Evolutionary conservation across 2,797 vertebrate genomes (phyloP), one percentile per base, ranked within the genome.

Genomic region (Oceanodroma leucorhoa): DNA sequence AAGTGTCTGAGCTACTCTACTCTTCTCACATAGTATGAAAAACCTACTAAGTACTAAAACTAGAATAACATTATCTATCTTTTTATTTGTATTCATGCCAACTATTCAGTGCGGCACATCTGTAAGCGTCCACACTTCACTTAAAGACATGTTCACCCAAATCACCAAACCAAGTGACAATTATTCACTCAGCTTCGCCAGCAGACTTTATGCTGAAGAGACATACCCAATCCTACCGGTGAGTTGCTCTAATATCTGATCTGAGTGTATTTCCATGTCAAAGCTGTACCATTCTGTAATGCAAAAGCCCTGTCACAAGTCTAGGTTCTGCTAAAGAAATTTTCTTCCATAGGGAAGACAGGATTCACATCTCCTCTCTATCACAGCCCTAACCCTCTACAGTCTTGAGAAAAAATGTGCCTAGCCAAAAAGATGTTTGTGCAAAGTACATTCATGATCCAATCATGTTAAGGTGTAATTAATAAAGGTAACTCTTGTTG

Each of bases 141-240:
- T 97, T 43, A 97, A 98, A 98, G 86, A 95, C 22, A 65, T 98
- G 50, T 95, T 99, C 86, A 65, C 43, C 7, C 96, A 97, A 75
- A 96, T 99, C 77, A 98, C 98, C 97, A 98, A 98, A 89, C 72
- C 93, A 20, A 97, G 92, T 6, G 97, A 97, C 43, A 97, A 97
- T 2, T 98, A 98, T 11, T 87, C 98, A 0, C 95, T 99, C 84
- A 98, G 97, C 67, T 90, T 99, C 23, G 99, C 98, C 91, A 99
- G 98, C 18, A 97, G 98, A 32, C 96, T 99, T 73, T 99, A 98
- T 24, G 98, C 98, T 83, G 98, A 99, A 71, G 83, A 98, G 87
- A 97, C 97, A 55, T 98, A 98, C 93, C 38, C 97, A 92, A 98
- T 99, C 96, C 76, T 98, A 46, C 79, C 98, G 96, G 99, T 99